Conservation (phyloP, 2,888 invertebrate species). For the Leucophenga maculata region DNA sequence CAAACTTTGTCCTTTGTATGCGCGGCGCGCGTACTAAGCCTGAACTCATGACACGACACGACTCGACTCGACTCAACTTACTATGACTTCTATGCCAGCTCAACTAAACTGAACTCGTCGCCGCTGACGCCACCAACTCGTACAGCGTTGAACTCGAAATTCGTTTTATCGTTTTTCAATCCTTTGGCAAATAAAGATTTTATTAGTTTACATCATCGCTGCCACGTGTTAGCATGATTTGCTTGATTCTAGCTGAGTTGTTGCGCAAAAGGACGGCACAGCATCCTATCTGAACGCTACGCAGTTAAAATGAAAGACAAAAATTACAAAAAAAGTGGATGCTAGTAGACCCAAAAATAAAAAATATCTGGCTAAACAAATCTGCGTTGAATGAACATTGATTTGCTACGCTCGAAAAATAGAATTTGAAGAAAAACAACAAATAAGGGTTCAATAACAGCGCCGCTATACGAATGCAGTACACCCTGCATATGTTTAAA, state of each 20-base stretch:
- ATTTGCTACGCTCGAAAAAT: background rate
- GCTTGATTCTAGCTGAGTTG: constrained; percentile 10
- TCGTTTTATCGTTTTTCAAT: constrained; percentile 53
- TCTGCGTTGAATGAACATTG: constrained; percentile 7
- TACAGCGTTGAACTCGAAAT: background rate
- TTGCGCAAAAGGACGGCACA: background rate
- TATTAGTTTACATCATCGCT: constrained; percentile 48
- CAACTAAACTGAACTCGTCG: too few species aligned
- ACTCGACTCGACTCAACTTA: too few species aligned
- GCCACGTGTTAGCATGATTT: constrained; percentile 54
- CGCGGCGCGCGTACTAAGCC: background rate
- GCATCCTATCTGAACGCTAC: too few species aligned
- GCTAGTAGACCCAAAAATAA: background rate
- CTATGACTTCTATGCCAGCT: background rate
- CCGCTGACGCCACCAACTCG: too few species aligned
- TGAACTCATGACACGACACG: too few species aligned
- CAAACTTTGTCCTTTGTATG: background rate
- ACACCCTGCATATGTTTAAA: too few species aligned
- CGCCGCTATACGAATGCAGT: too few species aligned
- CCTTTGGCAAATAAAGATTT: constrained; percentile 57
- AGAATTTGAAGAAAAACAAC: background rate
- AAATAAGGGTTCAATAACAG: background rate
- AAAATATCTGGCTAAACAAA: background rate
- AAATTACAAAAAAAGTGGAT: background rate
- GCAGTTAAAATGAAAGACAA: background rate